phyloP scores from a whole-genome alignment of 2,113 vertebrate genomes.

The Motacilla alba region DNA sequence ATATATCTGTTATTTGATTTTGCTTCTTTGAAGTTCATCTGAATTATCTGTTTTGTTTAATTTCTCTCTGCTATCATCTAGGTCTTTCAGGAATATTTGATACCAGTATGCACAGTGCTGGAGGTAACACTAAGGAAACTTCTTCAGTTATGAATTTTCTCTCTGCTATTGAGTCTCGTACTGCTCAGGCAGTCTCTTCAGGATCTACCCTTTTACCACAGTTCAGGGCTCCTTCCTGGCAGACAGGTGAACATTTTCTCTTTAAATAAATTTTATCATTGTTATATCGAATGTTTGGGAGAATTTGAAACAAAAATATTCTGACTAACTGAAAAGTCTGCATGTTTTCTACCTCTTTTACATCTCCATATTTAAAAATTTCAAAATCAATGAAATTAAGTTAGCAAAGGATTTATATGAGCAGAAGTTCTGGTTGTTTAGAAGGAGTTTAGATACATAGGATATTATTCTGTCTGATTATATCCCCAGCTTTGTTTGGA shows the following conservation, averaged over 20 bases:
- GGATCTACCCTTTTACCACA: conserved; percentile 90
- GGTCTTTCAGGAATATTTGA: conserved; percentile 88
- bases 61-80: conserved; percentile 24
- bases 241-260: conserved; percentile 80
- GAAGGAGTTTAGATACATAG: not conserved
- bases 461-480: not conserved
- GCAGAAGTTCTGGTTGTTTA: not conserved
- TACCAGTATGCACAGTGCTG: conserved; percentile 77
- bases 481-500: not conserved
- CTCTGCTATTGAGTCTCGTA: conserved; percentile 89
- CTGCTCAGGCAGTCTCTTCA: conserved; percentile 89
- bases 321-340: not conserved
- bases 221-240: conserved; percentile 93
- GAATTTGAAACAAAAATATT: not conserved
- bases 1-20: not conserved
- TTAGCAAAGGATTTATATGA: not conserved
- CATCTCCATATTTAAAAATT: not conserved
- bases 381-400: not conserved
- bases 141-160: conserved; percentile 96
- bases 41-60: conserved; percentile 10
- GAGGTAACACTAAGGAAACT: conserved; percentile 88
- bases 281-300: not conserved
- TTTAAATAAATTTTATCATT: not conserved
- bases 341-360: not conserved
- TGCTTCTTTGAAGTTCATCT: not conserved